Evolutionary conservation across 2,797 vertebrate genomes (phyloP).

Genomic region (Gastrophryne carolinensis): DNA sequence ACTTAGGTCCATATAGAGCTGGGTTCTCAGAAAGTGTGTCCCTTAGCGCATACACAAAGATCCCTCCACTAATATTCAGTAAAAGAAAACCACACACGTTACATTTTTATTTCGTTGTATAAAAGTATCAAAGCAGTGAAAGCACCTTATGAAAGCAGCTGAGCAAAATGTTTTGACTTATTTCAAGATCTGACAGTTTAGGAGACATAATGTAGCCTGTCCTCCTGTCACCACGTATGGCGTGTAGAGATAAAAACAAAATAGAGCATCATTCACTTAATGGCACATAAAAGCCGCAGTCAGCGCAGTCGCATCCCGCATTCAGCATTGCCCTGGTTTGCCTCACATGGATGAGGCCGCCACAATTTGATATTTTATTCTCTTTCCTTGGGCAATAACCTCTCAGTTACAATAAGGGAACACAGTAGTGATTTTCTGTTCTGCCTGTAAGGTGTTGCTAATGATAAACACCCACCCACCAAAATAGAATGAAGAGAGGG

Average conservation of each 20-base stretch:
- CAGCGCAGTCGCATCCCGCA: not conserved
- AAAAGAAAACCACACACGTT: too few species aligned
- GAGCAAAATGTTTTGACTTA: conserved; percentile 12
- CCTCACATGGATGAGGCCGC: not conserved
- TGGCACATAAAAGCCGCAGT: not conserved
- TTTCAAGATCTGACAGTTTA: not conserved
- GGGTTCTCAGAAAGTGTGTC: too few species aligned
- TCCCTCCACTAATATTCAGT: too few species aligned
- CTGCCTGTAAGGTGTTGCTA: conserved; percentile 2
- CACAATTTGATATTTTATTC: conserved; percentile 14
- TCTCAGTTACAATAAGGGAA: conserved; percentile 3
- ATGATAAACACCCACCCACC: conserved; percentile 10
- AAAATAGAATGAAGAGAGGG: not conserved
- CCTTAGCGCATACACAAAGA: not conserved
- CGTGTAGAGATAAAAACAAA: not conserved
- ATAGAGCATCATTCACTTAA: conserved; percentile 3
- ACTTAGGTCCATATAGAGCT: too few species aligned
- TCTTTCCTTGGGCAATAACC: not conserved
- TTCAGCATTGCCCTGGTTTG: not conserved
- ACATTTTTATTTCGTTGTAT: too few species aligned
- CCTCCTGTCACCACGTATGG: not conserved
- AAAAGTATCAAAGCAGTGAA: too few species aligned
- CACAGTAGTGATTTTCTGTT: conserved; percentile 10
- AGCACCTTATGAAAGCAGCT: not conserved
- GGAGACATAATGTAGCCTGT: not conserved